These are phyloP conservation scores for Benthosema pterotum DNA, from an alignment of 2,797 vertebrate species.

Conservation along the genomic window DNA sequence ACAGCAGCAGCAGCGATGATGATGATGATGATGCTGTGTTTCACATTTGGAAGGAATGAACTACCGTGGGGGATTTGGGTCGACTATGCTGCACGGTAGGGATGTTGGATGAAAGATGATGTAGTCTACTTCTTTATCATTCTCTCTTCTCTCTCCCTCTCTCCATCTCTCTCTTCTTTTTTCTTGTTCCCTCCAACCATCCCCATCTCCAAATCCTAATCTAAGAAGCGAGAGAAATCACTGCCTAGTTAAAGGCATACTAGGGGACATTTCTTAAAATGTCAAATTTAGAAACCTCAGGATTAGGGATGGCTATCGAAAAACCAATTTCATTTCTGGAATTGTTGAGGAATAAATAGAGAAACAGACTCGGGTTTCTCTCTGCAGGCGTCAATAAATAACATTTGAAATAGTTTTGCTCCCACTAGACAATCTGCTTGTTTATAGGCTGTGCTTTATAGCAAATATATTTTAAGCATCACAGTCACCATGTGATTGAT, in stretches of 20 bases:
- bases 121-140: conserved; percentile 4
- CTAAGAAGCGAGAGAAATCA: conserved; percentile 3
- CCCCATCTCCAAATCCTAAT: conserved; percentile 22
- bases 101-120: not conserved
- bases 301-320: not conserved
- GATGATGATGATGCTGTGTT: too few species aligned
- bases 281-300: not conserved
- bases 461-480: too few species aligned
- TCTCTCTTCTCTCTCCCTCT: conserved; percentile 33
- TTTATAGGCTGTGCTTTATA: too few species aligned
- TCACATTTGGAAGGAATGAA: conserved; percentile 48
- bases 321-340: conserved; percentile 1
- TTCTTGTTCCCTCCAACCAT: conserved; percentile 10
- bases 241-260: conserved; percentile 17
- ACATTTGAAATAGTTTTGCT: too few species aligned
- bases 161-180: conserved; percentile 20
- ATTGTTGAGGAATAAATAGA: not conserved
- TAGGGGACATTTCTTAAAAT: not conserved
- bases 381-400: conserved; percentile 1
- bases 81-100: not conserved
- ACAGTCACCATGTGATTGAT: too few species aligned
- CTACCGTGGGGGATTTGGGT: conserved; percentile 32
- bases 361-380: too few species aligned
- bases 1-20: conserved; percentile 42
- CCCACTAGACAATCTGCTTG: too few species aligned